Evolutionary conservation across 1,140 invertebrate species (phyloP), one percentile per base, ranked within the genome.

Genomic region (Adoxophyes honmai): DNA sequence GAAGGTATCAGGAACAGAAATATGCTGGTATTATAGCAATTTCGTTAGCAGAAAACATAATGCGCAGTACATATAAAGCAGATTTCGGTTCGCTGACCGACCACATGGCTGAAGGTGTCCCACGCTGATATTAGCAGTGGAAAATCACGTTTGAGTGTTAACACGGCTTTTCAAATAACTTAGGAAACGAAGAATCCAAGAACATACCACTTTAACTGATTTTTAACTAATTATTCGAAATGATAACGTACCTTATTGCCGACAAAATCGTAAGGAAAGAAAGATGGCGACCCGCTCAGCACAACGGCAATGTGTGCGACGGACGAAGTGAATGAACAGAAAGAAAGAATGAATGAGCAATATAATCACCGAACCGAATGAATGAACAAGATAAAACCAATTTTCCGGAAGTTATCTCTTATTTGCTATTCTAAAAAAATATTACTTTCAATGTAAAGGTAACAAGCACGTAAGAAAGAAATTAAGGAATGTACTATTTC

Each of bases 231-330:
- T 68, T 75, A 68, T 52, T 66, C 57, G 5, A 57, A 66, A 70
- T 68, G 70, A 71, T 38, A 56, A 80, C 84, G 73, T 80, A 88
- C 85, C 85, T 85, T 64, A 60, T 56, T 70, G 80, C 77, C 73
- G 76, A 80, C 77, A 79, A 80, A 73, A 78, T 81, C 69, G 66
- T 55, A 66, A 59, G 80, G 80, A 86, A 85, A 86, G 81, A 82
- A 88, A 88, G 76, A 88, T 88, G 85, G 85, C 85, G 55, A 39
- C 39, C 18, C 4, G 8, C 15, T 18, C 16, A 16, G 16, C 39
- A 44, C 21, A 44, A 44, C 39, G 39, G 39, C 39, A 44, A 15
- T n/a, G 7, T 8, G 10, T 1, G 10, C 4, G 78, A 67, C 70
- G 60, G 48, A 66, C 65, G 69, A 64, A 60, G 60, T 55, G 60